These are phyloP conservation scores for Eleutherodactylus coqui DNA, from an alignment of 2,797 vertebrate genomes.

Conservation along the genomic window DNA sequence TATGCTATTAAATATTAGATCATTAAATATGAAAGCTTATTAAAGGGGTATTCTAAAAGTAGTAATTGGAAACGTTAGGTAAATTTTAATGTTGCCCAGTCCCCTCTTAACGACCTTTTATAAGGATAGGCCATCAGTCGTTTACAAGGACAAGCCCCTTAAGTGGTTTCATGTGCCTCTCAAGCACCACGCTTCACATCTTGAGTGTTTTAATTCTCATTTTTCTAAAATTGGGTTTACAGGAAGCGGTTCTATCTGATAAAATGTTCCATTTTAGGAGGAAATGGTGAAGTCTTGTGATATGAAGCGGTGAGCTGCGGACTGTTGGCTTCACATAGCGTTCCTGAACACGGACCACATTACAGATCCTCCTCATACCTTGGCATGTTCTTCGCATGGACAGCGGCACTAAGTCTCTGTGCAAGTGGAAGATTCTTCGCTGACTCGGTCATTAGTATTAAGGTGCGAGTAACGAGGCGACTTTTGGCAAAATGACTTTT, in stretches of 20 bases:
- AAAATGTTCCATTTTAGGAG: constrained; percentile 21
- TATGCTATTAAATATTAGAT: too few relatives aligned
- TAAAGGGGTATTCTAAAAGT: too few relatives aligned
- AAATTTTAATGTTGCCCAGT: too few relatives aligned
- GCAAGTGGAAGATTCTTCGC: not conserved
- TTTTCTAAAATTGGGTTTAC: constrained; percentile 10
- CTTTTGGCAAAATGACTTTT: not conserved
- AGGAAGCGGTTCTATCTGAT: not conserved
- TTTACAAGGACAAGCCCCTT: too few relatives aligned
- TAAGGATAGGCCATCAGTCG: too few relatives aligned
- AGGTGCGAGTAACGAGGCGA: not conserved
- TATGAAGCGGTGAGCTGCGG: not conserved
- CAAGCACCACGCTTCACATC: not conserved
- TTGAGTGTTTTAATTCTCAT: not conserved
- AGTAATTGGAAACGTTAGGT: too few relatives aligned
- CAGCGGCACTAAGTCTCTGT: not conserved
- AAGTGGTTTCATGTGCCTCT: too few relatives aligned
- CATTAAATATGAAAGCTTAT: too few relatives aligned
- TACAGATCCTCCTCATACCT: not conserved
- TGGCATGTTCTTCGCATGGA: not conserved
- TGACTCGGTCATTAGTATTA: not conserved
- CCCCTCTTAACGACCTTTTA: too few relatives aligned
- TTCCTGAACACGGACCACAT: constrained; percentile 20
- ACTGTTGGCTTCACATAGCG: not conserved
- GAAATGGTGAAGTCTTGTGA: not conserved